phyloP scores from a whole-genome alignment of 2,113 vertebrate species.

The Benitochromis conjunctus region DNA sequence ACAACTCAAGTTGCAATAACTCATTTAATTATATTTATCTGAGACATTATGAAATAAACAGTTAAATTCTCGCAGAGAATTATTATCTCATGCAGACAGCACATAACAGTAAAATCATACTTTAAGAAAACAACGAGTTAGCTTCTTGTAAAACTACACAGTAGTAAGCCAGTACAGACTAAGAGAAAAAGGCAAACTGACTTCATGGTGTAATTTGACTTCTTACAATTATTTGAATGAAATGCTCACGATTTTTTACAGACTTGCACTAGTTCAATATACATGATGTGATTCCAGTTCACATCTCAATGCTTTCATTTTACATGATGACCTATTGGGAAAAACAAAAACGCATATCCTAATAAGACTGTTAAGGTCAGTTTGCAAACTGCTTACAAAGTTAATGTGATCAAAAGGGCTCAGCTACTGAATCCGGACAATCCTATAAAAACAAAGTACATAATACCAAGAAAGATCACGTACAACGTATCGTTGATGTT shows the following conservation, averaged over 20 bases:
- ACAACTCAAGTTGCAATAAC: constrained; percentile 58
- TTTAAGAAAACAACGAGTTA: constrained; percentile 52
- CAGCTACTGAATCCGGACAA: constrained; percentile 49
- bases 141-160: constrained; percentile 76
- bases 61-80: constrained; percentile 95
- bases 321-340: background rate
- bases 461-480: constrained; percentile 63
- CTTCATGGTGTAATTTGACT: constrained; percentile 41
- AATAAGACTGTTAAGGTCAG: background rate
- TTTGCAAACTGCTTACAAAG: constrained; percentile 23
- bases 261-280: constrained; percentile 46
- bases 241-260: constrained; percentile 53
- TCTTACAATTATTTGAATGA: constrained; percentile 48
- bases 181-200: constrained; percentile 63
- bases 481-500: constrained; percentile 49
- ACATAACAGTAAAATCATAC: constrained; percentile 78
- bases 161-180: constrained; percentile 76
- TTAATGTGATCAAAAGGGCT: constrained; percentile 41
- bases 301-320: constrained; percentile 31
- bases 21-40: constrained; percentile 60
- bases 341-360: constrained; percentile 20
- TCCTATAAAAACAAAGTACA: constrained; percentile 56
- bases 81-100: constrained; percentile 93
- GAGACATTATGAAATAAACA: constrained; percentile 81
- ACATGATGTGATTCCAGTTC: constrained; percentile 48